These are phyloP conservation scores for Hippocampus mohnikei DNA, from an alignment of 2,113 vertebrate species.

Conservation along the genomic window DNA sequence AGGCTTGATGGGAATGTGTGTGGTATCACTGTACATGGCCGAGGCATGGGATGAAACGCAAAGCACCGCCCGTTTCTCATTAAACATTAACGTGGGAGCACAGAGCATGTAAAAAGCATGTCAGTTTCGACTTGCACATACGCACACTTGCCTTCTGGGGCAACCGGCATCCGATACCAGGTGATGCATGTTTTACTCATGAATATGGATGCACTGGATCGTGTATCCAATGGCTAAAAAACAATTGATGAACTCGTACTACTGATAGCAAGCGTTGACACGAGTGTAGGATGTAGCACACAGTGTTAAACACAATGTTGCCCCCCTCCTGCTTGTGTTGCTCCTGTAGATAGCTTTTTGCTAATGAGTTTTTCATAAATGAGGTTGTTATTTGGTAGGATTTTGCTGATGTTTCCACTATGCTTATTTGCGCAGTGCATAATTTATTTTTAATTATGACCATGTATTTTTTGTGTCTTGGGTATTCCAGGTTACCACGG, in stretches of 20 bases:
- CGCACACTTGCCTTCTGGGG: conserved; percentile 4
- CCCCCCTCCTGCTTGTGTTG: conserved; percentile 14
- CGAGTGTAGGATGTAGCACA: conserved; percentile 21
- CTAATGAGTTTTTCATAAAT: conserved; percentile 49
- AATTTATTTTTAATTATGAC: conserved; percentile 40
- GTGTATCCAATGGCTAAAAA: conserved; percentile 18
- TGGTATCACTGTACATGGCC: conserved; percentile 14
- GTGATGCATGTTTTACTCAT: conserved; percentile 31
- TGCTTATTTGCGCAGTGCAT: conserved; percentile 21
- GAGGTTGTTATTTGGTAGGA: conserved; percentile 28
- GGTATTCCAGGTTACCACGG: conserved; percentile 1
- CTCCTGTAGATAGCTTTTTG: conserved; percentile 30
- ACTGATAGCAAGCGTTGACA: conserved; percentile 15
- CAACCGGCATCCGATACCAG: conserved; percentile 19
- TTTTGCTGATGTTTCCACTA: conserved; percentile 21
- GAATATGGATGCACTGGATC: conserved; percentile 39
- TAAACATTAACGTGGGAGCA: conserved; percentile 56
- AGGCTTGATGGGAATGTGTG: conserved; percentile 10
- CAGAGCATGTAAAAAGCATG: conserved; percentile 57
- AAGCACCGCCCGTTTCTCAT: conserved; percentile 43
- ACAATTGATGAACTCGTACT: conserved; percentile 2
- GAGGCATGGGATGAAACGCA: conserved; percentile 36
- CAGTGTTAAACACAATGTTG: conserved; percentile 17
- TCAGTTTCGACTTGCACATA: conserved; percentile 26
- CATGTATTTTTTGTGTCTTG: conserved; percentile 30